Conservation (phyloP, 2,113 vertebrate genomes). For the Chlamydotis undulata region DNA sequence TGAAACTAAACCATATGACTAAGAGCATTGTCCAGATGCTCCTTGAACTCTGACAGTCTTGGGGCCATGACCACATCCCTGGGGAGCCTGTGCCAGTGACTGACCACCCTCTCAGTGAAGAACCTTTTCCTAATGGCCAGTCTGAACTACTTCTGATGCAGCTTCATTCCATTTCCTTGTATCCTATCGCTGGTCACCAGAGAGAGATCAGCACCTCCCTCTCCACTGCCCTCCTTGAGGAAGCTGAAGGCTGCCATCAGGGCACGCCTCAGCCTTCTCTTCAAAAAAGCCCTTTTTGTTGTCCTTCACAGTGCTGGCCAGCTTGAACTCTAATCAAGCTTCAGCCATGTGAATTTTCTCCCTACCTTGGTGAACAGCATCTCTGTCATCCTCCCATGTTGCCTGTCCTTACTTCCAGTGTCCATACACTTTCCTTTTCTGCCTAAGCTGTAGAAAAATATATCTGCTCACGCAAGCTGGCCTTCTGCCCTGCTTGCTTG, state of each 20-base stretch:
- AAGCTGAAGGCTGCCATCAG: neutral
- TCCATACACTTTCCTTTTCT: neutral
- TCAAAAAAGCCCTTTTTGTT: neutral
- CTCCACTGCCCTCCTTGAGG: neutral
- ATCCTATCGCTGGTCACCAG: neutral
- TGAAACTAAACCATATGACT: neutral
- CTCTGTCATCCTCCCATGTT: neutral
- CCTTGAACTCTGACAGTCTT: neutral
- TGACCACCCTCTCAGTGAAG: neutral
- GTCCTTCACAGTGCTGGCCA: neutral
- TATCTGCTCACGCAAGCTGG: neutral
- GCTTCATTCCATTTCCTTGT: neutral
- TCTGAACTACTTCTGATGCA: neutral
- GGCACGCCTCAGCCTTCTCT: neutral
- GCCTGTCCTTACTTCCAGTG: neutral
- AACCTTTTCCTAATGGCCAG: neutral
- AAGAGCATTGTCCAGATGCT: accelerated
- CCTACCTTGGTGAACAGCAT: neutral
- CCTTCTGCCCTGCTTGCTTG: neutral
- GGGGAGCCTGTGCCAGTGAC: neutral
- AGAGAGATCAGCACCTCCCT: neutral
- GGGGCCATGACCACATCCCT: neutral
- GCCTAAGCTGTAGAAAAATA: neutral
- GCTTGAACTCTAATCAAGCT: neutral
- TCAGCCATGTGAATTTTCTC: neutral